Evolutionary conservation across 2,888 invertebrate genomes (phyloP).

Genomic region (Polietes domitor): DNA sequence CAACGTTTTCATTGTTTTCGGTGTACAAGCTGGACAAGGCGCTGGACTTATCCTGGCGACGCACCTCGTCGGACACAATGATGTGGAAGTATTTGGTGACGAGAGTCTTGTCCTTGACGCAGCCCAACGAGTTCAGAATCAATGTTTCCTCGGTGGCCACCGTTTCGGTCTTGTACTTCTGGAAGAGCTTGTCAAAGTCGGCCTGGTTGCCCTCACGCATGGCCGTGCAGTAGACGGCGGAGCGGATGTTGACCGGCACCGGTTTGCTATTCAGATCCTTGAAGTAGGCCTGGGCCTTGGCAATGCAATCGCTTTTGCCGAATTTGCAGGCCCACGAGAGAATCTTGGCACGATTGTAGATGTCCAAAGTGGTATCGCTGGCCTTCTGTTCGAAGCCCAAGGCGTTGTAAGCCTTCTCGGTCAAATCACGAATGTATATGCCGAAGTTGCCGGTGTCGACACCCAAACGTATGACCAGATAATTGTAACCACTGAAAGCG

Average conservation of each 20-base stretch:
- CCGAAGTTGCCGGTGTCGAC: constrained; percentile 72
- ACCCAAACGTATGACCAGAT: constrained; percentile 76
- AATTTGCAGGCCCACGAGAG: constrained; percentile 86
- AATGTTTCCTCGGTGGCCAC: constrained; percentile 87
- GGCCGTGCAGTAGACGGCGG: constrained; percentile 88
- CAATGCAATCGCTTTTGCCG: constrained; percentile 83
- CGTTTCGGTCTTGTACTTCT: constrained; percentile 83
- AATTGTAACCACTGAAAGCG: constrained; percentile 82
- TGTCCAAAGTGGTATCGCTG: constrained; percentile 82
- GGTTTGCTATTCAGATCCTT: constrained; percentile 70
- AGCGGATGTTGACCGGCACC: constrained; percentile 84
- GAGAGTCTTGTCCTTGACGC: constrained; percentile 83
- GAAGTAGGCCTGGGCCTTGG: constrained; percentile 81
- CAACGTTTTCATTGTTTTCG: constrained; percentile 82
- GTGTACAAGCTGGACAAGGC: constrained; percentile 81
- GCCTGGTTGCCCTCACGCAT: constrained; percentile 84
- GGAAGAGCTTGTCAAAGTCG: constrained; percentile 86
- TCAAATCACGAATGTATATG: constrained; percentile 81
- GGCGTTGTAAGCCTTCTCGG: constrained; percentile 81
- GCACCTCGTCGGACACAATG: constrained; percentile 80
- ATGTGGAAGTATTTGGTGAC: constrained; percentile 82
- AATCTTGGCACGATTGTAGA: constrained; percentile 83
- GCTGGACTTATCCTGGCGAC: constrained; percentile 78
- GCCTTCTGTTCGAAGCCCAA: constrained; percentile 81
- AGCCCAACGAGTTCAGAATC: constrained; percentile 86